Conservation (phyloP, 1,140 invertebrate genomes). For the Drosophila varians region DNA sequence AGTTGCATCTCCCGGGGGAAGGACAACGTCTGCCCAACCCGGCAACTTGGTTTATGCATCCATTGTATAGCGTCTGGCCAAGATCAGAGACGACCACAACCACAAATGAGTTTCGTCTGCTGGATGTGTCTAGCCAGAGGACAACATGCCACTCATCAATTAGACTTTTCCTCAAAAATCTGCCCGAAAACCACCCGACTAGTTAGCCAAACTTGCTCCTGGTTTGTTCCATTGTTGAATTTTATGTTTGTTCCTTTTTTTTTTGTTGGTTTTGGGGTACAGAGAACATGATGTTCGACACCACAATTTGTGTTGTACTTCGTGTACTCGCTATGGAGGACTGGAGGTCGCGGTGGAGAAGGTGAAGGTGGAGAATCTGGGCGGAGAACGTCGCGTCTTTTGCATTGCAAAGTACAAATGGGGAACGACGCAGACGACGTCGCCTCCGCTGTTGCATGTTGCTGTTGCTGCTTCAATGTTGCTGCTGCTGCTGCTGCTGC, state of each 20-base stretch:
- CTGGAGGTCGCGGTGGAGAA: not conserved
- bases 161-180: slow-evolving; percentile 66
- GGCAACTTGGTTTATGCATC: slow-evolving; percentile 34
- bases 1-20: slow-evolving; percentile 32
- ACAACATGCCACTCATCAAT: slow-evolving; percentile 59
- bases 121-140: slow-evolving; percentile 56
- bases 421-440: slow-evolving; percentile 36
- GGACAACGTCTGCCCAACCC: not conserved
- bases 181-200: slow-evolving; percentile 42
- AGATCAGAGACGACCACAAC: slow-evolving; percentile 27
- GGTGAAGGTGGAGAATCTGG: slow-evolving; percentile 23
- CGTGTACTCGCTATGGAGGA: slow-evolving; percentile 56
- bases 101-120: slow-evolving; percentile 45
- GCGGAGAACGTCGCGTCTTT: slow-evolving; percentile 58
- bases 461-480: not conserved
- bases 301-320: slow-evolving; percentile 80
- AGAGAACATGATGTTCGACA: slow-evolving; percentile 77
- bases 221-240: slow-evolving; percentile 28
- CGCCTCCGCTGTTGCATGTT: not conserved
- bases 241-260: not conserved
- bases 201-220: slow-evolving; percentile 10
- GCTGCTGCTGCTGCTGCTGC: not conserved
- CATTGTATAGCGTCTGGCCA: slow-evolving; percentile 39
- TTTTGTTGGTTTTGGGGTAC: slow-evolving; percentile 20
- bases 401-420: slow-evolving; percentile 78